phyloP scores from a whole-genome alignment of 2,797 vertebrate species.

The Catostomus latipinnis region DNA sequence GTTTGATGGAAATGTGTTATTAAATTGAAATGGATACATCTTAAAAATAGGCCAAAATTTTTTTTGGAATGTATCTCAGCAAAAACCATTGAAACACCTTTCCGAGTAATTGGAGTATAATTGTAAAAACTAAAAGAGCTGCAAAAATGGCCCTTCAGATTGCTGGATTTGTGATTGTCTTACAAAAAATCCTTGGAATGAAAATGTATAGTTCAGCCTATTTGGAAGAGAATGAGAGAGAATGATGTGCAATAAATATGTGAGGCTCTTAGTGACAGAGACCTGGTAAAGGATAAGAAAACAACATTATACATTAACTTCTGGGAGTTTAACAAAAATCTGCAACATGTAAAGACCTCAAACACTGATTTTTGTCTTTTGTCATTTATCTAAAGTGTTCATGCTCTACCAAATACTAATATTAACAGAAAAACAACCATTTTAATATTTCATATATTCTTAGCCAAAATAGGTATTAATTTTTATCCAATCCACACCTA shows the following conservation, averaged over 20 bases:
- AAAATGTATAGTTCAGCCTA: neutral
- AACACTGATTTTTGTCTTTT: too few relatives aligned
- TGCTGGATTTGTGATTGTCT: slow-evolving; percentile 23
- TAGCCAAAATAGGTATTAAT: too few relatives aligned
- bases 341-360: neutral
- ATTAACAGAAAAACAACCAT: too few relatives aligned
- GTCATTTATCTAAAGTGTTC: too few relatives aligned
- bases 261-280: neutral
- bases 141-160: neutral
- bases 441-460: too few relatives aligned
- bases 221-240: neutral
- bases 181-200: neutral
- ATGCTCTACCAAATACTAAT: too few relatives aligned
- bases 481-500: too few relatives aligned
- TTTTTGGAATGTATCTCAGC: neutral
- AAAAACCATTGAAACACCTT: neutral
- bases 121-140: neutral
- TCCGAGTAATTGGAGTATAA: neutral
- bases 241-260: neutral
- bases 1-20: too few relatives aligned
- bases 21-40: too few relatives aligned
- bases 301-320: neutral
- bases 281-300: slow-evolving; percentile 4
- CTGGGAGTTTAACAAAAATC: neutral
- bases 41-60: neutral